These are phyloP conservation scores for Charadrius vociferus DNA, from an alignment of 2,113 vertebrate genomes.

Conservation along the genomic window DNA sequence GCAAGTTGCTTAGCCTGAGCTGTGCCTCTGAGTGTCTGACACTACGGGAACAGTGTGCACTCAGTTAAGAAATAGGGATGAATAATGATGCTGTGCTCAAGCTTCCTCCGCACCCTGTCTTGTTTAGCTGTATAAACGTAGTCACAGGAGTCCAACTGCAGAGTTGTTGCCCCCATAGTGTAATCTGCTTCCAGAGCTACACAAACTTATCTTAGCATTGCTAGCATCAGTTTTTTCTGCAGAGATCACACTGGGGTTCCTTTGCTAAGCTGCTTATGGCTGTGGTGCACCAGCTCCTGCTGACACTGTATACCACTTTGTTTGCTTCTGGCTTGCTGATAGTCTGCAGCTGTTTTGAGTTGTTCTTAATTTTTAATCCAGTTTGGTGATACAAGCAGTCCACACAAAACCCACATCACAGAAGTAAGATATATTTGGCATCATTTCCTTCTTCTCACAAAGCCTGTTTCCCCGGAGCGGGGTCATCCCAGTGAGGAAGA, in stretches of 20 bases:
- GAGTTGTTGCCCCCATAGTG: not conserved
- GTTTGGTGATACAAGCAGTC: not conserved
- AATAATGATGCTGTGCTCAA: not conserved
- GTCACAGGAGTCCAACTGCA: not conserved
- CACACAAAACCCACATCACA: not conserved
- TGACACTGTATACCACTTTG: not conserved
- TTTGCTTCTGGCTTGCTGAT: not conserved
- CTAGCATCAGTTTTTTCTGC: not conserved
- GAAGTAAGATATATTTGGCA: not conserved
- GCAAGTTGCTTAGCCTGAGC: not conserved
- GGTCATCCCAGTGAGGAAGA: not conserved
- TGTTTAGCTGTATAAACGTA: not conserved
- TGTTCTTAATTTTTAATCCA: not conserved
- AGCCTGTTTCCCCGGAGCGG: not conserved
- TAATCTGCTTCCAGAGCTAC: not conserved
- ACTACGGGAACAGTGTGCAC: not conserved
- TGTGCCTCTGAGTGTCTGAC: not conserved
- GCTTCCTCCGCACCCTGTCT: not conserved
- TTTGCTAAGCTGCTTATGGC: not conserved
- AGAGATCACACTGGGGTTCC: not conserved
- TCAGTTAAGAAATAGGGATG: not conserved
- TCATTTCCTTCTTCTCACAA: not conserved
- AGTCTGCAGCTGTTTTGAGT: not conserved
- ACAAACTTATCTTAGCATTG: not conserved
- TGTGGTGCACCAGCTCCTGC: not conserved